Evolutionary conservation across 2,113 vertebrate genomes (phyloP).

Genomic region (Talpa occidentalis): DNA sequence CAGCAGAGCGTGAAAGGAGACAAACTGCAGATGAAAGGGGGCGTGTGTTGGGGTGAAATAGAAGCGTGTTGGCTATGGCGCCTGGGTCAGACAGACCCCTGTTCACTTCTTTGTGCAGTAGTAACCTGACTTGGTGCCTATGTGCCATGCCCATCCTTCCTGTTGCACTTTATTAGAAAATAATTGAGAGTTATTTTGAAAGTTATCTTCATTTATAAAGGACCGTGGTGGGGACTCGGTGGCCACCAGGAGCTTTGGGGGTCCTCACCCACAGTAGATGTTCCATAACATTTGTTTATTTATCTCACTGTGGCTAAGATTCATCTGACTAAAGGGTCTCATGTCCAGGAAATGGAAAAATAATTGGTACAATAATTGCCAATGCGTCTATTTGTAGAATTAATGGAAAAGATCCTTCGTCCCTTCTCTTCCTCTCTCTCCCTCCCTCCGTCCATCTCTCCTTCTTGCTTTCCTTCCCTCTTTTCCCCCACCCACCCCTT

Average conservation of each 20-base stretch:
- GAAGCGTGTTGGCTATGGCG: no score
- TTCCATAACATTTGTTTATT: not conserved
- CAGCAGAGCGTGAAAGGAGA: constrained; percentile 40
- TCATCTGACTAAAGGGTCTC: not conserved
- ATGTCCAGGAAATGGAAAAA: constrained; percentile 12
- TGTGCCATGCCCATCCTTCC: not conserved
- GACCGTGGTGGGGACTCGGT: not conserved
- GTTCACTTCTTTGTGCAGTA: not conserved
- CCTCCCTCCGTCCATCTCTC: no score
- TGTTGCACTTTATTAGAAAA: not conserved
- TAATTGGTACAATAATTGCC: not conserved
- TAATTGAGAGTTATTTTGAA: not conserved
- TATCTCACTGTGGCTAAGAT: not conserved
- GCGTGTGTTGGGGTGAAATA: not conserved
- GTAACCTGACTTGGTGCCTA: not conserved
- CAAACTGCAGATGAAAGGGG: constrained; percentile 23
- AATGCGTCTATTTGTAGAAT: not conserved
- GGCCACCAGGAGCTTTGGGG: not conserved
- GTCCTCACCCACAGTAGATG: not conserved
- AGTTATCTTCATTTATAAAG: not conserved
- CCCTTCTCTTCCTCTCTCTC: no score
- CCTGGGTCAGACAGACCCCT: not conserved
- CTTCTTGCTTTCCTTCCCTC: not conserved
- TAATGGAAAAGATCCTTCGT: not conserved
- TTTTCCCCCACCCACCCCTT: not conserved